Percentiles rank a stretch among this genome's conserved stretches.
Evolutionary conservation across 2,113 vertebrate genomes (phyloP).

Genomic region (Aegotheles bennettii): DNA sequence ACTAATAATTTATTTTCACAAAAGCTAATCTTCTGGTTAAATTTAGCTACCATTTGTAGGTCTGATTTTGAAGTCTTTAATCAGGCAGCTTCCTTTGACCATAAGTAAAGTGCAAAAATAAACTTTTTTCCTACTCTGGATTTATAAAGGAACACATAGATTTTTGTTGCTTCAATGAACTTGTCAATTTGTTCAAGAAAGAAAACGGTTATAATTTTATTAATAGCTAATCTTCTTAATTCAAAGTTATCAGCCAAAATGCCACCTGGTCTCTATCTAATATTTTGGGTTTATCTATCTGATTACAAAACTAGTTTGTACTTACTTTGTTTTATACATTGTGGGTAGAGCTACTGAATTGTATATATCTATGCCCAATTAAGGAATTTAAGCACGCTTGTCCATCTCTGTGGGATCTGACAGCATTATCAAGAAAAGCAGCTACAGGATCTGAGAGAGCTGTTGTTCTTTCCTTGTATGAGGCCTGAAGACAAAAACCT

Average conservation of each 20-base stretch:
- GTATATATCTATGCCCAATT: accelerated
- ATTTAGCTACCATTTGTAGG: neutral
- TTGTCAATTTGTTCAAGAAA: neutral
- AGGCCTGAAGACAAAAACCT: neutral
- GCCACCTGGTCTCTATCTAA: neutral
- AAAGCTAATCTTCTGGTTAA: neutral
- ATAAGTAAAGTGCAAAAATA: neutral
- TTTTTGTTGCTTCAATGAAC: neutral
- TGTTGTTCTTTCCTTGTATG: neutral
- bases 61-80: neutral
- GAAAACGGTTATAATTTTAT: neutral
- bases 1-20: neutral
- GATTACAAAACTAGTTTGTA: neutral
- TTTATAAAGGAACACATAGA: neutral
- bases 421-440: neutral
- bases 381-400: neutral
- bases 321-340: neutral
- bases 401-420: neutral
- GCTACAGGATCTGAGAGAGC: neutral
- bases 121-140: neutral
- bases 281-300: neutral
- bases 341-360: neutral
- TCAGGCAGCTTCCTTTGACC: neutral
- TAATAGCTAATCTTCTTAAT: accelerated
- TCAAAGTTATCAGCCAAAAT: neutral